A percentile compares a stretch with the other conserved stretches of the same genome.
Conservation (phyloP, 2,797 vertebrate genomes). For the Avahi laniger region DNA sequence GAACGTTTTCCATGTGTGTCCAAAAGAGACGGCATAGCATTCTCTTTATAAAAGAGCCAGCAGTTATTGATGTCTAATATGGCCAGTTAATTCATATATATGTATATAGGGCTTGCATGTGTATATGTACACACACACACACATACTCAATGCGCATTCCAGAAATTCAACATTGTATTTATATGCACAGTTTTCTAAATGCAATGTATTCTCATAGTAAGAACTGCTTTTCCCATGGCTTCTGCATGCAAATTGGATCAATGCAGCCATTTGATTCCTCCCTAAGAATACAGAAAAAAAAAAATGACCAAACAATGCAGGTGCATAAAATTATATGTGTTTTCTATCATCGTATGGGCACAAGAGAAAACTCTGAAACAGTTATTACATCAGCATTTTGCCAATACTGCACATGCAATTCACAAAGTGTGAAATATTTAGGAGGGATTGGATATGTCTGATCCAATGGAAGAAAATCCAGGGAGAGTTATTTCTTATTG, state of each 20-base stretch:
- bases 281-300: not conserved
- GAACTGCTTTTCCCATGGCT: not conserved
- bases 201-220: not conserved
- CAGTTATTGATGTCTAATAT: slow-evolving; percentile 66
- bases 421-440: not conserved
- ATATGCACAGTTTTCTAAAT: not conserved
- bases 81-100: not conserved
- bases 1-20: slow-evolving; percentile 71
- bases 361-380: not conserved
- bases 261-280: not conserved
- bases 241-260: not conserved
- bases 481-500: not conserved
- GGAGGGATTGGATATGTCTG: not conserved
- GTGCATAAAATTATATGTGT: not conserved
- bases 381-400: slow-evolving; percentile 15
- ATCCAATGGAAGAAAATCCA: not conserved
- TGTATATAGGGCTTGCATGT: no score
- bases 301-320: slow-evolving; percentile 46
- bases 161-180: slow-evolving; percentile 54
- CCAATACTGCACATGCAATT: not conserved
- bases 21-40: slow-evolving; percentile 68
- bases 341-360: not conserved
- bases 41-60: slow-evolving; percentile 67
- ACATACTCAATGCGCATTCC: slow-evolving; percentile 38
- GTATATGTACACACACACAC: slow-evolving; percentile 3